Percentiles rank a stretch among this genome's conserved stretches.
These are phyloP conservation scores for Tinea trinotella DNA, from an alignment of 2,888 invertebrate genomes.

Conservation along the genomic window DNA sequence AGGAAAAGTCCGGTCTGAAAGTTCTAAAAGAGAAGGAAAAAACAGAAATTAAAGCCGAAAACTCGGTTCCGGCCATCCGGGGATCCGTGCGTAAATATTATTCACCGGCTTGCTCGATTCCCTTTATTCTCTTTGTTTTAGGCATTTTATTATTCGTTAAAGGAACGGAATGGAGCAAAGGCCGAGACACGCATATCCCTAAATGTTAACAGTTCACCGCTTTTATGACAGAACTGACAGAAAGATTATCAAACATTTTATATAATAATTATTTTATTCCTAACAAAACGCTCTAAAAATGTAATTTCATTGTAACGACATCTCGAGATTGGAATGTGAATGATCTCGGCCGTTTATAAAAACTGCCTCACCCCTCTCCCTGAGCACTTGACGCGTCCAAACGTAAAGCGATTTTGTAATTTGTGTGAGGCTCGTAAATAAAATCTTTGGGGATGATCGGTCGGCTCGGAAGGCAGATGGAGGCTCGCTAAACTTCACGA, in stretches of 20 bases:
- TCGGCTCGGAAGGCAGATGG: slow-evolving; percentile 48
- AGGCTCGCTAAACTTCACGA: slow-evolving; percentile 27
- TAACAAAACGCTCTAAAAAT: slow-evolving; percentile 34
- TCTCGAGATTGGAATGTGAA: slow-evolving; percentile 30
- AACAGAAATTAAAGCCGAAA: slow-evolving; percentile 49
- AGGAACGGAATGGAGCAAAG: slow-evolving; percentile 6
- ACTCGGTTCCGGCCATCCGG: slow-evolving; percentile 50
- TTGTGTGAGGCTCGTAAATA: slow-evolving; percentile 39
- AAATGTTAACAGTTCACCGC: not conserved
- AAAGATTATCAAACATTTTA: not conserved
- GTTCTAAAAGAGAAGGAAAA: slow-evolving; percentile 17
- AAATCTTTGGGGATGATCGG: slow-evolving; percentile 47
- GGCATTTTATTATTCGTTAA: slow-evolving; percentile 26
- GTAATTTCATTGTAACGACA: slow-evolving; percentile 34
- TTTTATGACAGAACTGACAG: not conserved
- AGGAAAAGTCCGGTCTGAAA: slow-evolving; percentile 37
- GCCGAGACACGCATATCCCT: not conserved
- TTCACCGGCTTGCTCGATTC: slow-evolving; percentile 44
- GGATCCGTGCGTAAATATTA: slow-evolving; percentile 56
- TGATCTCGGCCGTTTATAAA: slow-evolving; percentile 36
- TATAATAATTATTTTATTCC: not conserved
- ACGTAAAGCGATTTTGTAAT: slow-evolving; percentile 50
- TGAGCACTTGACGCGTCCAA: slow-evolving; percentile 36
- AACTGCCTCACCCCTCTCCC: slow-evolving; percentile 33
- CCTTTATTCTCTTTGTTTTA: slow-evolving; percentile 59